A percentile compares a stretch with the other conserved stretches of the same genome.
These are phyloP conservation scores for Tuta absoluta DNA, from an alignment of 2,888 invertebrate species.

Conservation along the genomic window DNA sequence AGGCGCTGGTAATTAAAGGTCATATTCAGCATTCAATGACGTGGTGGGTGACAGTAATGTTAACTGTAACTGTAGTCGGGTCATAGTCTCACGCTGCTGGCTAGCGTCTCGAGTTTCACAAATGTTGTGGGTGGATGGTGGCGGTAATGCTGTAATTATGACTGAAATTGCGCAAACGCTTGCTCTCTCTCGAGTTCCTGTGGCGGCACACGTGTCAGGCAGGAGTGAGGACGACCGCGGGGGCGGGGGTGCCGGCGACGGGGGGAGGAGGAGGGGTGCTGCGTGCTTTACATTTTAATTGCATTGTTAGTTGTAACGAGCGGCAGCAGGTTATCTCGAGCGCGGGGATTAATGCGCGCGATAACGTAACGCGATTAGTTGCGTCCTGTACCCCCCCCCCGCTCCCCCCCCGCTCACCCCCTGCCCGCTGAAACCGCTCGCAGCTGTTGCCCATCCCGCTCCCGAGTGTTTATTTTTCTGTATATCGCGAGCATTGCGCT, in stretches of 20 bases:
- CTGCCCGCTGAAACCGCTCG: neutral
- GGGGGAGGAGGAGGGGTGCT: constrained; percentile 1
- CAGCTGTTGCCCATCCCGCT: constrained; percentile 14
- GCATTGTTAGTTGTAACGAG: constrained; percentile 39
- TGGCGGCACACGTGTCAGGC: neutral
- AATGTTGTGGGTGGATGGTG: neutral
- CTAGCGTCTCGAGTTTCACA: neutral
- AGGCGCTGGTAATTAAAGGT: constrained; percentile 8
- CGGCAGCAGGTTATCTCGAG: constrained; percentile 35
- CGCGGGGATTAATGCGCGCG: constrained; percentile 35
- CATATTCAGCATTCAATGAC: constrained; percentile 1
- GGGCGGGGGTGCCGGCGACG: neutral
- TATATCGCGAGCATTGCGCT: constrained; percentile 33
- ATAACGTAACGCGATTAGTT: constrained; percentile 40
- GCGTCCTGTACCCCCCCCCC: constrained; percentile 28
- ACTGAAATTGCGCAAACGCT: neutral
- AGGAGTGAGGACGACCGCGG: neutral
- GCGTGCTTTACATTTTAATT: constrained; percentile 39
- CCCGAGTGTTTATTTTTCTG: constrained; percentile 31
- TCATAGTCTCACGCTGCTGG: neutral
- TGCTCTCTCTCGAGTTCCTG: neutral
- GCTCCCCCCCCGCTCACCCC: neutral
- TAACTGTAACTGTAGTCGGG: neutral
- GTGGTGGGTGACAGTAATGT: neutral
- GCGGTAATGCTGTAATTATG: neutral